Evolutionary conservation across 2,113 vertebrate genomes (phyloP).

Genomic region (Pseudorectes ferrugineus): DNA sequence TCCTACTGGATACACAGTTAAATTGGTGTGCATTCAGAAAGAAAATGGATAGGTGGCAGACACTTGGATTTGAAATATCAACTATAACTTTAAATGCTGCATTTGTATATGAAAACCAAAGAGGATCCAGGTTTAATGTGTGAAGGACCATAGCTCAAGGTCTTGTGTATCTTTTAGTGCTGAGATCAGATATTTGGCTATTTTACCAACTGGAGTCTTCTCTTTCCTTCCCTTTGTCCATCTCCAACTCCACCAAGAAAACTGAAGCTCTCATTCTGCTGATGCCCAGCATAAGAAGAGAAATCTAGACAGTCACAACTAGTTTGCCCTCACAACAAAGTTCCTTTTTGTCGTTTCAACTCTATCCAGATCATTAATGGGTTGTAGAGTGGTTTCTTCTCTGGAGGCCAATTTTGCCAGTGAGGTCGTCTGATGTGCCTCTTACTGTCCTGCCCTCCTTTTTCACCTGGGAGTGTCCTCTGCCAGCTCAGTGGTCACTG

Average conservation of each 20-base stretch:
- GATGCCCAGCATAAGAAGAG: background rate
- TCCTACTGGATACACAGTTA: background rate
- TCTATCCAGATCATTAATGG: background rate
- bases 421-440: background rate
- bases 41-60: background rate
- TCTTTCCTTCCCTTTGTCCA: fast-evolving
- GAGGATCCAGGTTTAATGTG: background rate
- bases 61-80: background rate
- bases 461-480: background rate
- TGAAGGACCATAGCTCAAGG: background rate
- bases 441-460: background rate
- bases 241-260: background rate
- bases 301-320: background rate
- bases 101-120: background rate
- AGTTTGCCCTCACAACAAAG: background rate
- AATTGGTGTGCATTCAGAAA: background rate
- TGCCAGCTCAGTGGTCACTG: background rate
- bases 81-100: background rate
- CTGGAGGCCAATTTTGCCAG: background rate
- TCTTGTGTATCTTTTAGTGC: fast-evolving
- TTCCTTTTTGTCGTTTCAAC: background rate
- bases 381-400: background rate
- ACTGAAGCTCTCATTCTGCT: background rate
- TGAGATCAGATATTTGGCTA: background rate
- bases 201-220: background rate